Conservation (phyloP, 2,797 vertebrate species). For the Diceros bicornis region DNA sequence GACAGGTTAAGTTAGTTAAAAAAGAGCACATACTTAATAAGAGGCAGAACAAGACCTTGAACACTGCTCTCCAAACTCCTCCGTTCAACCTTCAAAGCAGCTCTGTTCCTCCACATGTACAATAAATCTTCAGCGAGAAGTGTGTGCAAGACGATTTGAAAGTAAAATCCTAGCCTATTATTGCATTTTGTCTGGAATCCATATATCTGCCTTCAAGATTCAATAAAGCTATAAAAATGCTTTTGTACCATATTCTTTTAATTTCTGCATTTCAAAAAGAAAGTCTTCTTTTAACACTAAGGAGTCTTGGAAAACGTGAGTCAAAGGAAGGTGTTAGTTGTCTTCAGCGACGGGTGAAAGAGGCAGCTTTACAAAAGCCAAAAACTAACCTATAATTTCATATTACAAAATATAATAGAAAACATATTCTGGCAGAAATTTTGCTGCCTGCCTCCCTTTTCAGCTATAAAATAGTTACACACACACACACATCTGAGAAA, state of each 20-base stretch:
- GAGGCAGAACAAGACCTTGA: conserved; percentile 44
- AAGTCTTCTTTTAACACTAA: conserved; percentile 79
- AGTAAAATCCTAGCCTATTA: conserved; percentile 79
- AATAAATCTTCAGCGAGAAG: conserved; percentile 73
- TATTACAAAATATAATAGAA: conserved; percentile 80
- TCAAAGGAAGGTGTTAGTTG: conserved; percentile 78
- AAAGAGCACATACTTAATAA: conserved; percentile 48
- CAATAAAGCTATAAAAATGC: conserved; percentile 80
- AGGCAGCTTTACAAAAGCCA: conserved; percentile 74
- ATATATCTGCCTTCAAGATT: conserved; percentile 83
- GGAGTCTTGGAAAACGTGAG: conserved; percentile 79
- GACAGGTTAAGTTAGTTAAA: conserved; percentile 33
- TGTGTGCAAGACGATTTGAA: conserved; percentile 76
- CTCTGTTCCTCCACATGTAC: conserved; percentile 58
- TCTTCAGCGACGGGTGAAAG: conserved; percentile 73
- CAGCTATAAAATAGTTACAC: conserved; percentile 60
- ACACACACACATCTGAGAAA: conserved; percentile 66
- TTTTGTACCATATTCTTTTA: conserved; percentile 81
- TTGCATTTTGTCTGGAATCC: conserved; percentile 82
- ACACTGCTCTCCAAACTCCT: neutral
- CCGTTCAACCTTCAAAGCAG: conserved; percentile 69
- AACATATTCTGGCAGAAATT: conserved; percentile 71
- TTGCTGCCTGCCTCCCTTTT: conserved; percentile 72
- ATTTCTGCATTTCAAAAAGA: conserved; percentile 81
- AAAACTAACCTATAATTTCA: conserved; percentile 77